phyloP scores from a whole-genome alignment of 1,140 invertebrate genomes.

The Hesperophylax magnus region DNA sequence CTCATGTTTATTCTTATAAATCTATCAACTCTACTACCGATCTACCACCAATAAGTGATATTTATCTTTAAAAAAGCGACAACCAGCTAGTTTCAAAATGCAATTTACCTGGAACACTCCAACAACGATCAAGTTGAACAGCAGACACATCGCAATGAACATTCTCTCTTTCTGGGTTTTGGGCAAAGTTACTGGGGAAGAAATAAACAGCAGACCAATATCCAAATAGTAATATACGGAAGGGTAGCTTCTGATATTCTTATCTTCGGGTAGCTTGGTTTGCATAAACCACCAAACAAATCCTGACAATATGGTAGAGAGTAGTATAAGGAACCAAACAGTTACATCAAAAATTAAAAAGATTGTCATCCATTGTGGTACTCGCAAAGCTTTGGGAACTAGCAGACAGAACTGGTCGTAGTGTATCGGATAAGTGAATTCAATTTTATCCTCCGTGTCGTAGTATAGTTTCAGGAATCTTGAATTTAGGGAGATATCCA shows the following conservation, averaged over 20 bases:
- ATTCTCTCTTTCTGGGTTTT: constrained; percentile 56
- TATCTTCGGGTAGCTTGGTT: constrained; percentile 15
- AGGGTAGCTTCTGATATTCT: not conserved
- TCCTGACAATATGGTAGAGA: constrained; percentile 50
- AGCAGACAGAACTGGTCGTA: constrained; percentile 65
- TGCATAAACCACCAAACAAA: constrained; percentile 59
- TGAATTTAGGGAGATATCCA: constrained; percentile 63
- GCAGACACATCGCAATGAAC: constrained; percentile 59
- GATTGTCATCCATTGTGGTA: constrained; percentile 63
- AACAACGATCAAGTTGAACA: constrained; percentile 61
- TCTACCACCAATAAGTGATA: too few species aligned
- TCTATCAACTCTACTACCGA: too few species aligned
- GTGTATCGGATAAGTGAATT: constrained; percentile 61
- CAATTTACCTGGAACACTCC: constrained; percentile 57
- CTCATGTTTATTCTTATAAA: too few species aligned
- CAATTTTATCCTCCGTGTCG: constrained; percentile 54
- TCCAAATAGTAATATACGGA: constrained; percentile 39
- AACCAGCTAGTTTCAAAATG: too few species aligned
- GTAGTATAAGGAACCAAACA: constrained; percentile 60
- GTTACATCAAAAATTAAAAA: constrained; percentile 60
- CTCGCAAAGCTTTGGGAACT: constrained; percentile 62
- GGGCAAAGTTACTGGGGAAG: constrained; percentile 16
- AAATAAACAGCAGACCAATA: constrained; percentile 37
- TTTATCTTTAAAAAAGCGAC: too few species aligned
- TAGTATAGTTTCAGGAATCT: constrained; percentile 63